phyloP scores from a whole-genome alignment of 2,113 vertebrate genomes.

The Gasterosteus aculeatus region DNA sequence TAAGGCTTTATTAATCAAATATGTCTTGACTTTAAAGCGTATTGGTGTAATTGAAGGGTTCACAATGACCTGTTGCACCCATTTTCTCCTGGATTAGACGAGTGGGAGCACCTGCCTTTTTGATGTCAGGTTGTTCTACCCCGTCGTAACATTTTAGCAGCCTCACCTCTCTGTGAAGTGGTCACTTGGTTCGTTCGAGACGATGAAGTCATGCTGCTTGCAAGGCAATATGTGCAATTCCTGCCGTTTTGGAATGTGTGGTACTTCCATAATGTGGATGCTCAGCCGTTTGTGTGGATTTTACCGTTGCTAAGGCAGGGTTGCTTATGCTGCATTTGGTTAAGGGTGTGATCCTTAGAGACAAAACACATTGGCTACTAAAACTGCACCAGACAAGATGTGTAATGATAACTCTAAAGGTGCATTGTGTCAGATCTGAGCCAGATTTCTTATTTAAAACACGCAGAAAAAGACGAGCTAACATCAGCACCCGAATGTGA shows the following conservation, averaged over 20 bases:
- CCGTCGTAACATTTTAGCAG: neutral
- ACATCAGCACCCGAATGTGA: neutral
- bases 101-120: slow-evolving; percentile 42
- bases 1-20: slow-evolving; percentile 70
- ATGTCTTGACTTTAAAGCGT: slow-evolving; percentile 31
- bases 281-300: slow-evolving; percentile 35
- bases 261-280: slow-evolving; percentile 39
- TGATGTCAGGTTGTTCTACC: slow-evolving; percentile 4
- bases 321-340: slow-evolving; percentile 14
- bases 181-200: slow-evolving; percentile 16
- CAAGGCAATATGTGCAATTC: slow-evolving; percentile 15
- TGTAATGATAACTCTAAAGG: neutral
- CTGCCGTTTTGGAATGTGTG: slow-evolving; percentile 42
- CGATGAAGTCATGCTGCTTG: slow-evolving; percentile 42
- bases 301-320: slow-evolving; percentile 5
- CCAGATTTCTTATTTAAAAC: too few species aligned
- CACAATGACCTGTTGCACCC: slow-evolving; percentile 4
- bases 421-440: neutral
- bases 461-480: neutral
- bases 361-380: neutral
- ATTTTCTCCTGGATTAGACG: slow-evolving; percentile 9
- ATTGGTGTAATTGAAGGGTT: slow-evolving; percentile 54
- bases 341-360: neutral
- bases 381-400: neutral
- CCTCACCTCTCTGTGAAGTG: slow-evolving; percentile 20